These are phyloP conservation scores for Potamilus streckersoni DNA, from an alignment of 1,140 invertebrate genomes.

Conservation along the genomic window DNA sequence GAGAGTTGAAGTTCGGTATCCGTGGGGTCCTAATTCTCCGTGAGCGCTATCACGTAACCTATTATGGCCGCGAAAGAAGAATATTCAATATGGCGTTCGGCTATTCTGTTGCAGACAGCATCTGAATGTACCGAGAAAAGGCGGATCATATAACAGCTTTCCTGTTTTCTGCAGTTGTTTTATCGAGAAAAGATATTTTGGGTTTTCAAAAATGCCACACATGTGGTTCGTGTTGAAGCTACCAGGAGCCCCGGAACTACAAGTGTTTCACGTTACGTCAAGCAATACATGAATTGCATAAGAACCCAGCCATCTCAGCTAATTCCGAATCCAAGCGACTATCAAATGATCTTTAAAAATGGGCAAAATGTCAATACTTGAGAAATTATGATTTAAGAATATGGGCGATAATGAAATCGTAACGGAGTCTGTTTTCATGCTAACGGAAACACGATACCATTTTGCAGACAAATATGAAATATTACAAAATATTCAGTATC, in stretches of 20 bases:
- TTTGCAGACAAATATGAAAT: too few relatives aligned
- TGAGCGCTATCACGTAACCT: slow-evolving; percentile 10
- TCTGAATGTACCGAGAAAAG: slow-evolving; percentile 17
- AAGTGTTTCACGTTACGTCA: too few relatives aligned
- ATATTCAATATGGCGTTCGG: slow-evolving; percentile 18
- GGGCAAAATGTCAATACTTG: too few relatives aligned
- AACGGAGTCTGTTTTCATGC: too few relatives aligned
- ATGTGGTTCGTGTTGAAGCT: slow-evolving; percentile 15
- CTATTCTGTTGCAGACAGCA: slow-evolving; percentile 21
- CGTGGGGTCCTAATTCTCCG: slow-evolving; percentile 20
- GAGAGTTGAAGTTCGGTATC: slow-evolving; percentile 10
- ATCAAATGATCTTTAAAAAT: too few relatives aligned
- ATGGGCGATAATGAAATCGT: too few relatives aligned
- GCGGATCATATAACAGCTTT: slow-evolving; percentile 19
- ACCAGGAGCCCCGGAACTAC: background rate
- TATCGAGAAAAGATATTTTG: slow-evolving; percentile 28
- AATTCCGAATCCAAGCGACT: too few relatives aligned
- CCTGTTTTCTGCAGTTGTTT: slow-evolving; percentile 21
- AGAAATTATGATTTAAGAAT: too few relatives aligned
- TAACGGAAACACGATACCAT: too few relatives aligned
- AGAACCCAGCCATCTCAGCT: too few relatives aligned
- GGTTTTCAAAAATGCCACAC: slow-evolving; percentile 25
- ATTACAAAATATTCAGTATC: too few relatives aligned
- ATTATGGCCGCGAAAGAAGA: slow-evolving; percentile 5
- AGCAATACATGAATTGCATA: too few relatives aligned